phyloP scores from a whole-genome alignment of 2,797 vertebrate genomes.

The Thamnophis elegans region DNA sequence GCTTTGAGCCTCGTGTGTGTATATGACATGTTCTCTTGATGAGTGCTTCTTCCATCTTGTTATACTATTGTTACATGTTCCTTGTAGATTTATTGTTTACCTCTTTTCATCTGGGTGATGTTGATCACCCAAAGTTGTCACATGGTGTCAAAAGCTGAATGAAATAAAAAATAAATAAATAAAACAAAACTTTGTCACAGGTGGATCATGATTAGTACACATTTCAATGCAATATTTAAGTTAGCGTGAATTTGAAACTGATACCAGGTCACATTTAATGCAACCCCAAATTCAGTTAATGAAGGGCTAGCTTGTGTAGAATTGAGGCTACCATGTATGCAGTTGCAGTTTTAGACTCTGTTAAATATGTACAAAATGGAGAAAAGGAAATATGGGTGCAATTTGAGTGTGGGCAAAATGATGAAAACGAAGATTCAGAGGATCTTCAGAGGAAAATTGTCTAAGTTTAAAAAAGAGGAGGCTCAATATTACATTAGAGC shows the following conservation, averaged over 20 bases:
- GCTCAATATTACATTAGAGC: not conserved
- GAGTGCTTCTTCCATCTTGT: not conserved
- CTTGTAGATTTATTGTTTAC: not conserved
- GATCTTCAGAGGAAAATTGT: not conserved
- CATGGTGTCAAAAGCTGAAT: not conserved
- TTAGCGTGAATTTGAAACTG: not conserved
- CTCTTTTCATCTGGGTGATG: not conserved
- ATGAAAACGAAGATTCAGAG: not conserved
- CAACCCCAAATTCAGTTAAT: not conserved
- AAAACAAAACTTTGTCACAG: not conserved
- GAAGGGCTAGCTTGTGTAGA: not conserved
- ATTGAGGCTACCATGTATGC: not conserved
- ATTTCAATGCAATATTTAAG: not conserved
- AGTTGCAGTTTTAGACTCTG: not conserved
- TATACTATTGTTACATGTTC: not conserved
- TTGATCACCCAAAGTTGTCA: not conserved
- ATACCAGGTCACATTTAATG: not conserved
- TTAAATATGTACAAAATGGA: not conserved
- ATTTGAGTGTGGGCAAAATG: not conserved
- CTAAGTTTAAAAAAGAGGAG: not conserved
- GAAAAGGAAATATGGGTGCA: not conserved
- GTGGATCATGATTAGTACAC: not conserved
- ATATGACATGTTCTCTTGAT: not conserved
- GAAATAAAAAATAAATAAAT: not conserved
- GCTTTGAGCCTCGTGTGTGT: not conserved